Conservation (phyloP, 2,888 invertebrate species). For the Drosophila diplacantha region DNA sequence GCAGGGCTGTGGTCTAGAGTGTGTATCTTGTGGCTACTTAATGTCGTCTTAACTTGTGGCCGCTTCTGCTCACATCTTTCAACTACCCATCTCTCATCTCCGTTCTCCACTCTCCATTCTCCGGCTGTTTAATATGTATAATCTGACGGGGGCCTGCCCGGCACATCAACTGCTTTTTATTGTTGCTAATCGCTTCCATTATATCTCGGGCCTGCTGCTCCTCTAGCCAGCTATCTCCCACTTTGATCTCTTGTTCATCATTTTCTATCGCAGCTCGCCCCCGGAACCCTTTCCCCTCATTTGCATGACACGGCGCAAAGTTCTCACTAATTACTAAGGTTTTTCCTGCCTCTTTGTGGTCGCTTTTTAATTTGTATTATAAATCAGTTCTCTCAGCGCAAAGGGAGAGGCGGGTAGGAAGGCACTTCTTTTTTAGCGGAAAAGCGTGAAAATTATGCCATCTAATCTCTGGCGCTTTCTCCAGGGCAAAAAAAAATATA, state of each 20-base stretch:
- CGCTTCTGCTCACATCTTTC: constrained; percentile 15
- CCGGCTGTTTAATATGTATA: constrained; percentile 46
- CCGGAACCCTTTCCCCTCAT: constrained; percentile 29
- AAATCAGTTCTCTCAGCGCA: constrained; percentile 61
- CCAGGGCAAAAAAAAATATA: constrained; percentile 31
- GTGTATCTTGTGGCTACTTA: constrained; percentile 59
- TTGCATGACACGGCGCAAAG: constrained; percentile 54
- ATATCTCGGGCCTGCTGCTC: constrained; percentile 57
- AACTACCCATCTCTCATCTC: not conserved
- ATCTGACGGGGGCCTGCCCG: constrained; percentile 41
- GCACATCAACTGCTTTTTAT: constrained; percentile 53
- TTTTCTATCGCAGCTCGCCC: constrained; percentile 34
- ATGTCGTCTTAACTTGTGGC: constrained; percentile 51
- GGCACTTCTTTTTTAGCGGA: constrained; percentile 46
- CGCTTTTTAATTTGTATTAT: constrained; percentile 68
- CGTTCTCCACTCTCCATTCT: constrained; percentile 2
- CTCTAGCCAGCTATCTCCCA: constrained; percentile 45
- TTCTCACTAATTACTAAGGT: constrained; percentile 64
- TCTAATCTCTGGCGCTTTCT: constrained; percentile 61
- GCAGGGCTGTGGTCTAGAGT: constrained; percentile 55
- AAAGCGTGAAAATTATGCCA: constrained; percentile 71
- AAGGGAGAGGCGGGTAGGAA: constrained; percentile 7
- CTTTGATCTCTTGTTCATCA: constrained; percentile 55
- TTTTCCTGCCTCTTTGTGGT: constrained; percentile 42
- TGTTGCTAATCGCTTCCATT: constrained; percentile 71